Base-by-base conservation (phyloP, 2,888 invertebrate genomes). In the Callimorpha dominula region DNA sequence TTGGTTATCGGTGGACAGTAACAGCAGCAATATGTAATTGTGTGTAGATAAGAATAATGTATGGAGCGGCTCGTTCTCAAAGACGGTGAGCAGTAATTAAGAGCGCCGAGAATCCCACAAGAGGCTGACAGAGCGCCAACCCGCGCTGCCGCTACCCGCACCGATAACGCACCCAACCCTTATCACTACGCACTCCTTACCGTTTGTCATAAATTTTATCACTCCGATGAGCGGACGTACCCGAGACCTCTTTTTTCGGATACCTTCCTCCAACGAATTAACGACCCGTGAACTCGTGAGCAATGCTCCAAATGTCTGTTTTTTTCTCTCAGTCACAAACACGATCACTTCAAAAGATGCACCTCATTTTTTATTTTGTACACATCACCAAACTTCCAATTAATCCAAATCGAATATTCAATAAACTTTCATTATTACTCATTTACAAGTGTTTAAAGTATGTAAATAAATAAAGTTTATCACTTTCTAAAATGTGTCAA, bases 131-230 rank as follows among this genome's bases (percentile, higher is more conserved):
- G 84, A 87, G 80, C 82, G 76, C 74, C 79, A 66, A 79, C 81
- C 31, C 81, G 81, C 83, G 79, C 80, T 86, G 79, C 83, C 83
- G 79, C 85, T 78, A 81, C 85, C 85, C 86, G 85, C 86, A 75
- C 83, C 88, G 92, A 94, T 94, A 94, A 91, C 91, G 86, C 89
- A 84, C 89, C 88, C 90, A 86, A 92, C 92, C 92, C 94, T 94
- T 93, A 94, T 95, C 94, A 93, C 89, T 92, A 91, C 86, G 88
- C 84, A 89, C 89, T 91, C 87, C 95, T 95, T 95, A 95, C 95
- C 95, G 95, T 94, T 92, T 90, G 91, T 95, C 94, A 94, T 94
- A 94, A 95, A 95, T 94, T 93, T 92, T 94, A 93, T 94, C 95
- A 93, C 93, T 89, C 89, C 93, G 91, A 93, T 93, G 94, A 93